Conservation (phyloP, 2,113 vertebrate species). For the Abramis brama region DNA sequence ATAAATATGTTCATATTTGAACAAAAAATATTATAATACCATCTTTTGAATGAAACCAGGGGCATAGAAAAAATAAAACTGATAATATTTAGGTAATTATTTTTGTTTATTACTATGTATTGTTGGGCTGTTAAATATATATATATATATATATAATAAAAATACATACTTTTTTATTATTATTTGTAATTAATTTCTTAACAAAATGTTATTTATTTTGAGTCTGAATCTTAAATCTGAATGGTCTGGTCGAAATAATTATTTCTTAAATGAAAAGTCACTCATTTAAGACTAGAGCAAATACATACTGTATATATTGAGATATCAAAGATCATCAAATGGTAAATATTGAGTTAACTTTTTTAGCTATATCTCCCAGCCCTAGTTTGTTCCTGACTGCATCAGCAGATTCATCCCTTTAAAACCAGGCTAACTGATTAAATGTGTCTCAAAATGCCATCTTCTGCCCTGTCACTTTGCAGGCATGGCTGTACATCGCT, state of each 20-base stretch:
- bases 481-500: conserved; percentile 10
- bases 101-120: background rate
- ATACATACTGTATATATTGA: background rate
- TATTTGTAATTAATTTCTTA: background rate
- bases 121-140: background rate
- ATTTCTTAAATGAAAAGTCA: background rate
- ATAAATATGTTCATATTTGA: background rate
- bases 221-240: background rate
- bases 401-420: background rate
- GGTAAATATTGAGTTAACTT: conserved; percentile 7
- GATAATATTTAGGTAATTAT: background rate
- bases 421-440: background rate
- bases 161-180: too few relatives aligned
- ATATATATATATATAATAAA: too few relatives aligned
- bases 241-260: background rate
- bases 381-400: conserved; percentile 3
- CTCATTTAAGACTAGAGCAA: background rate
- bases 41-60: background rate
- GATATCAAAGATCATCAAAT: background rate
- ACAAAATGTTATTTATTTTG: background rate
- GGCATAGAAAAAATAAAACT: background rate
- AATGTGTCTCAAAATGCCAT: background rate
- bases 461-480: background rate
- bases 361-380: conserved; percentile 20
- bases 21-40: background rate